These are phyloP conservation scores for Alosa sapidissima DNA, from an alignment of 2,797 vertebrate species.

Conservation along the genomic window DNA sequence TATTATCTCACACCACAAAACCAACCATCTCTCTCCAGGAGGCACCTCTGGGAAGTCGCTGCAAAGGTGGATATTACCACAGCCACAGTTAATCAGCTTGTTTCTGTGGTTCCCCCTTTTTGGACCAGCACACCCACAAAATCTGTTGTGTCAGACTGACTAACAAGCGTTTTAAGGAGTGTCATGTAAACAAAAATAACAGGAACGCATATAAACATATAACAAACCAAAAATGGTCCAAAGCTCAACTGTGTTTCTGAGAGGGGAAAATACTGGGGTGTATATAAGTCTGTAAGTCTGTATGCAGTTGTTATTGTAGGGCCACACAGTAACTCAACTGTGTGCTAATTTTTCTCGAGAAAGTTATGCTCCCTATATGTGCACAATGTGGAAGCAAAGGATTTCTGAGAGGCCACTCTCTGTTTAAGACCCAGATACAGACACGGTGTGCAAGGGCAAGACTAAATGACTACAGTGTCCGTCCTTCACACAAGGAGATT, in stretches of 20 bases:
- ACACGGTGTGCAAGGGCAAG: background rate
- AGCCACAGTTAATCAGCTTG: conserved; percentile 29
- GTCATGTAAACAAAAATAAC: background rate
- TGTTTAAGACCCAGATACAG: background rate
- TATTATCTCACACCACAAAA: conserved; percentile 28
- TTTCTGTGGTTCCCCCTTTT: conserved; percentile 30
- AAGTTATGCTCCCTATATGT: background rate
- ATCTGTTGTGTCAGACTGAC: conserved; percentile 9
- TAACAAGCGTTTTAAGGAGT: background rate
- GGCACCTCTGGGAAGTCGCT: background rate
- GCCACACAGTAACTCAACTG: background rate
- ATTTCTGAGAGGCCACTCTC: conserved; percentile 26
- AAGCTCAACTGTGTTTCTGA: background rate
- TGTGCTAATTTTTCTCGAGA: background rate
- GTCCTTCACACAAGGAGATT: conserved; percentile 6
- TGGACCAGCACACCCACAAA: conserved; percentile 24
- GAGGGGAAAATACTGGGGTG: background rate
- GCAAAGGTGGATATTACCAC: conserved; percentile 19
- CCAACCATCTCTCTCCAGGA: conserved; percentile 25
- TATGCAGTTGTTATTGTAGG: background rate
- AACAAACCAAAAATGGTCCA: background rate
- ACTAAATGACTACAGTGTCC: conserved; percentile 22
- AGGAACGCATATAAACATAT: background rate
- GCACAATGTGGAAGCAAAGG: background rate
- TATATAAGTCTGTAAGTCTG: background rate